phyloP scores from a whole-genome alignment of 2,797 vertebrate species.

The Melanotaenia pygmaea region DNA sequence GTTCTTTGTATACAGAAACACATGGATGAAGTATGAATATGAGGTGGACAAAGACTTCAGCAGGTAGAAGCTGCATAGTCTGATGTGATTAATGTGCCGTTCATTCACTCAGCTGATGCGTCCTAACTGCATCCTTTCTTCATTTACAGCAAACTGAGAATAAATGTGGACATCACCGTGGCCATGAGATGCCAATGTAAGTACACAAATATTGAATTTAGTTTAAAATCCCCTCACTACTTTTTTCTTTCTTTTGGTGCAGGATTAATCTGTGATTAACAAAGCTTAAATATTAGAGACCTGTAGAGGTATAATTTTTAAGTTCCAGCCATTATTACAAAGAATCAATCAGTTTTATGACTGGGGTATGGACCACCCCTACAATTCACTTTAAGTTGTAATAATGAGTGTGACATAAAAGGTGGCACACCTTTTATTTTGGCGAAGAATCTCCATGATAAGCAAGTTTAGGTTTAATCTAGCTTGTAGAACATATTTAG shows the following conservation, averaged over 20 bases:
- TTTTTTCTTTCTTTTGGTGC: too few relatives aligned
- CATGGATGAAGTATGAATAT: slow-evolving; percentile 98
- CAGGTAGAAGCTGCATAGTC: slow-evolving; percentile 81
- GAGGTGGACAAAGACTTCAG: slow-evolving; percentile 98
- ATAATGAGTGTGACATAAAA: too few relatives aligned
- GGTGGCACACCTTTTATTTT: too few relatives aligned
- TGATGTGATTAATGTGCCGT: not conserved
- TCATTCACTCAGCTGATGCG: too few relatives aligned
- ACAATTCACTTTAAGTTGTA: too few relatives aligned
- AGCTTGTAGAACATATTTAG: too few relatives aligned
- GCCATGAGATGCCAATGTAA: slow-evolving; percentile 99
- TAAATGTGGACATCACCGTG: slow-evolving; percentile 97
- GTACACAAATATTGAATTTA: slow-evolving; percentile 63
- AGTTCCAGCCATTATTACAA: not conserved
- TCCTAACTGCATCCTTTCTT: slow-evolving; percentile 38
- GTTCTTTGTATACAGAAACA: slow-evolving; percentile 95
- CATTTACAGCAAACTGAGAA: slow-evolving; percentile 91
- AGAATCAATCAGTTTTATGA: too few relatives aligned
- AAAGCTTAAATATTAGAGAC: not conserved
- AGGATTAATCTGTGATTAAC: too few relatives aligned
- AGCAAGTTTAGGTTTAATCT: too few relatives aligned
- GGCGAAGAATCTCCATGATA: too few relatives aligned
- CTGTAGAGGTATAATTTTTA: not conserved
- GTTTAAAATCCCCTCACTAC: too few relatives aligned
- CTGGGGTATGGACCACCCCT: too few relatives aligned